A percentile compares a stretch with the other conserved stretches of the same genome.
Conservation (phyloP, 2,113 vertebrate species). For the Poeciliopsis turrubarensis region DNA sequence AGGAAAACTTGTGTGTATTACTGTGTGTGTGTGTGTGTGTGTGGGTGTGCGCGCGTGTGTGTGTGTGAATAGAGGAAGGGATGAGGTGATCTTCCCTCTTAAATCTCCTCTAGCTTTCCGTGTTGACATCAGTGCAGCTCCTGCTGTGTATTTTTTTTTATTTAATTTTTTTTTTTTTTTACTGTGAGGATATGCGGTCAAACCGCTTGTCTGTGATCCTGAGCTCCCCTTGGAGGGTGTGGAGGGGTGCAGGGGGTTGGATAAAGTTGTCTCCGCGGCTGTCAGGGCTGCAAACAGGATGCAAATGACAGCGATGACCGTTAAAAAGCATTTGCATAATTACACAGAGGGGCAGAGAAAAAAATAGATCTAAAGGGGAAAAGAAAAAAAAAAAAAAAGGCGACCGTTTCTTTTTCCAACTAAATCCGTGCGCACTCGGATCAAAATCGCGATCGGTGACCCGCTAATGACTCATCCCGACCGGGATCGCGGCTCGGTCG, state of each 20-base stretch:
- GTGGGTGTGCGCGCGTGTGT: background rate
- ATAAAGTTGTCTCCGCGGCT: constrained; percentile 52
- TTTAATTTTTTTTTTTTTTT: constrained; percentile 12
- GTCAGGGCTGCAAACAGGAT: constrained; percentile 55
- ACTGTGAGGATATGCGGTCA: constrained; percentile 11
- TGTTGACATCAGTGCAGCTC: constrained; percentile 25
- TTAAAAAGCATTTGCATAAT: constrained; percentile 73
- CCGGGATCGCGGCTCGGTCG: constrained; percentile 37
- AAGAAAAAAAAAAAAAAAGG: constrained; percentile 1
- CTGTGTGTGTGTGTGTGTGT: background rate
- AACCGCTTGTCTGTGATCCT: background rate
- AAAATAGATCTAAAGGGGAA: no score
- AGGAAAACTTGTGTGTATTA: constrained; percentile 51
- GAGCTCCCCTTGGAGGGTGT: background rate
- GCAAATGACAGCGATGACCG: constrained; percentile 51
- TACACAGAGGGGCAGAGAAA: no score
- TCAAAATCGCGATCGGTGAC: no score
- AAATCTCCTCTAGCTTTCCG: constrained; percentile 38
- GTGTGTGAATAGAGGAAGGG: constrained; percentile 1
- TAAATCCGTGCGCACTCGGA: background rate
- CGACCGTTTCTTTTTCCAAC: background rate
- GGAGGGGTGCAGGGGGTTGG: background rate
- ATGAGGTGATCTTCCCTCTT: constrained; percentile 53
- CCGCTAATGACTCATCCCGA: constrained; percentile 35
- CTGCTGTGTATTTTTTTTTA: no score